Percentiles rank a stretch among this genome's conserved stretches.
These are phyloP conservation scores for Lasioglossum morio DNA, from an alignment of 2,888 invertebrate genomes.

Conservation along the genomic window DNA sequence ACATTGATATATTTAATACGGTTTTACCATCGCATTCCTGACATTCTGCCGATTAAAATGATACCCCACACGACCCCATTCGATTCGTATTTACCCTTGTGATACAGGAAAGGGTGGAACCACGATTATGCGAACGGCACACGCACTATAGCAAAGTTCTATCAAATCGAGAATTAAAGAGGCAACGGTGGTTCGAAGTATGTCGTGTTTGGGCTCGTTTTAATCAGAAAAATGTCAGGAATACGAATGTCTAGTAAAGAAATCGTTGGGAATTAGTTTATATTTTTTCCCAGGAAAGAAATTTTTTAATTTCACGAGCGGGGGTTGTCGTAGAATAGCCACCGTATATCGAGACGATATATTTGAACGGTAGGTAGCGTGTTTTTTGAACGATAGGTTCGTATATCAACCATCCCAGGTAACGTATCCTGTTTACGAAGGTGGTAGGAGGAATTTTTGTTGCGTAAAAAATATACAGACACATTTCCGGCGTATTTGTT, in stretches of 20 bases:
- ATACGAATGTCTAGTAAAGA: neutral
- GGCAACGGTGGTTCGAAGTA: neutral
- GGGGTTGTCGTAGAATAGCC: neutral
- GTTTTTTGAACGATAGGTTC: neutral
- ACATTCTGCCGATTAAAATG: neutral
- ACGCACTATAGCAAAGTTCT: no score
- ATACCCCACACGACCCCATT: neutral
- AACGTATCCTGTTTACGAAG: slow-evolving; percentile 8
- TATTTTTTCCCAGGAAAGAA: neutral
- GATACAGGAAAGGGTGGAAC: neutral
- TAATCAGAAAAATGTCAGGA: neutral
- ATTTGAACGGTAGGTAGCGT: neutral
- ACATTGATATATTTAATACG: neutral
- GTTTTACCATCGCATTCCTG: neutral
- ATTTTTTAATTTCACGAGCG: neutral
- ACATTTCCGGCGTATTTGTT: slow-evolving; percentile 10
- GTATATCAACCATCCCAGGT: slow-evolving; percentile 39
- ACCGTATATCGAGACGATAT: neutral
- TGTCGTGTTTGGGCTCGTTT: neutral
- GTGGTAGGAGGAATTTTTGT: slow-evolving; percentile 40
- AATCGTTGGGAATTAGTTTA: neutral
- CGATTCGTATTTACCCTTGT: neutral
- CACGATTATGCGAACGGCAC: neutral
- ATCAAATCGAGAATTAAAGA: neutral
- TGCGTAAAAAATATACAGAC: slow-evolving; percentile 43